These are phyloP conservation scores for Himalopsyche phryganea DNA, from an alignment of 1,140 invertebrate species.

Conservation along the genomic window DNA sequence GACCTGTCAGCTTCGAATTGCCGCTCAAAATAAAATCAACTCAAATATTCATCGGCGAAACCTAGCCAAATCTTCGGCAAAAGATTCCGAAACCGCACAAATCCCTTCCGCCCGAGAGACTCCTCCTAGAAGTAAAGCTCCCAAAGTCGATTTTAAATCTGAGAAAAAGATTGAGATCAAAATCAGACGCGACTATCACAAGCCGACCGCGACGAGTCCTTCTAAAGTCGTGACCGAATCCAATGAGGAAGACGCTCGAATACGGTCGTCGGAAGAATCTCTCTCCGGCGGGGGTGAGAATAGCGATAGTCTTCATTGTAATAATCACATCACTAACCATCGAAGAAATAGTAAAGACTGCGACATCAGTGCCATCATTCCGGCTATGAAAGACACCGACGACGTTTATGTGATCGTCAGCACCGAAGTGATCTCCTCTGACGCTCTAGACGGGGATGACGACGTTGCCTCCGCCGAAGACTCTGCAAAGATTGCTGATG, in stretches of 20 bases:
- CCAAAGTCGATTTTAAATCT: slow-evolving; percentile 25
- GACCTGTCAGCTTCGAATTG: slow-evolving; percentile 48
- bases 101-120: neutral
- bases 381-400: too few species aligned
- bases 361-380: too few species aligned
- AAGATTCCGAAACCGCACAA: slow-evolving; percentile 5
- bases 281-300: too few species aligned
- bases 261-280: neutral
- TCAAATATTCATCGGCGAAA: slow-evolving; percentile 12
- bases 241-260: too few species aligned
- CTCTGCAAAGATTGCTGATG: neutral
- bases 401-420: too few species aligned
- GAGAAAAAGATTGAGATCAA: slow-evolving; percentile 33
- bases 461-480: neutral
- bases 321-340: too few species aligned
- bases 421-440: too few species aligned
- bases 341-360: too few species aligned
- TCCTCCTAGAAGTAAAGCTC: slow-evolving; percentile 12
- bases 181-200: slow-evolving; percentile 32
- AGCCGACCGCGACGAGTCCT: slow-evolving; percentile 16
- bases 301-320: too few species aligned
- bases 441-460: too few species aligned
- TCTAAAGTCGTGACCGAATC: slow-evolving; percentile 17
- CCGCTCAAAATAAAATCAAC: slow-evolving; percentile 28
- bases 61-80: neutral